Evolutionary conservation across 2,797 vertebrate genomes (phyloP).

Genomic region (Centroberyx gerrardi): DNA sequence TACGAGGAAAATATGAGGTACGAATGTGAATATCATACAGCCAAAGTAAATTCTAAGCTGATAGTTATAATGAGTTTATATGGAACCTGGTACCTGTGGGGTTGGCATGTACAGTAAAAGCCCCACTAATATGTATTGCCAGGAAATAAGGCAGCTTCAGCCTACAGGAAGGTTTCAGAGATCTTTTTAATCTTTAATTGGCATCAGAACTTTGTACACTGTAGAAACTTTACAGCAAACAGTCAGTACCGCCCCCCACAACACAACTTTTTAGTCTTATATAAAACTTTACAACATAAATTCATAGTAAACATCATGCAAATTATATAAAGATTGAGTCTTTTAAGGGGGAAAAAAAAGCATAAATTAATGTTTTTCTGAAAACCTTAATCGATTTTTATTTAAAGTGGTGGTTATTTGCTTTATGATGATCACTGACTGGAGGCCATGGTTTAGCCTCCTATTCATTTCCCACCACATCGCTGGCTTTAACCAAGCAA

Average conservation of each 20-base stretch:
- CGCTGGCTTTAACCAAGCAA: too few species aligned
- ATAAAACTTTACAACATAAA: too few species aligned
- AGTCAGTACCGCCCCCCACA: neutral
- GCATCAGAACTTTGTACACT: conserved; percentile 49
- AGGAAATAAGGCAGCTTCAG: conserved; percentile 49
- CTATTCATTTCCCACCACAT: too few species aligned
- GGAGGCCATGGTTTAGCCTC: too few species aligned
- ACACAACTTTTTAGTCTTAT: too few species aligned
- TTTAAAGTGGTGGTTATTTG: too few species aligned
- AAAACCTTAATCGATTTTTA: too few species aligned
- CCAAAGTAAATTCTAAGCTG: conserved; percentile 58
- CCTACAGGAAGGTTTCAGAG: conserved; percentile 42
- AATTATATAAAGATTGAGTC: too few species aligned
- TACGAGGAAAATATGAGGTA: conserved; percentile 34
- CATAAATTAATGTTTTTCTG: too few species aligned
- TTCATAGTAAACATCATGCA: too few species aligned
- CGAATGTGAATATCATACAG: conserved; percentile 37
- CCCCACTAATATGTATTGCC: conserved; percentile 20
- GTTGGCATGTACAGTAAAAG: conserved; percentile 54
- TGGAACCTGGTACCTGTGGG: conserved; percentile 58
- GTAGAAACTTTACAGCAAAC: conserved; percentile 40
- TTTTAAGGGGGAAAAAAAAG: too few species aligned
- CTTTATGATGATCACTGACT: too few species aligned
- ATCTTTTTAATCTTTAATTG: conserved; percentile 39
- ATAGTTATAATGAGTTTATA: conserved; percentile 48